Percentiles rank a stretch among this genome's conserved stretches.
Evolutionary conservation across 2,797 vertebrate genomes (phyloP).

Genomic region (Streptopelia turtur): DNA sequence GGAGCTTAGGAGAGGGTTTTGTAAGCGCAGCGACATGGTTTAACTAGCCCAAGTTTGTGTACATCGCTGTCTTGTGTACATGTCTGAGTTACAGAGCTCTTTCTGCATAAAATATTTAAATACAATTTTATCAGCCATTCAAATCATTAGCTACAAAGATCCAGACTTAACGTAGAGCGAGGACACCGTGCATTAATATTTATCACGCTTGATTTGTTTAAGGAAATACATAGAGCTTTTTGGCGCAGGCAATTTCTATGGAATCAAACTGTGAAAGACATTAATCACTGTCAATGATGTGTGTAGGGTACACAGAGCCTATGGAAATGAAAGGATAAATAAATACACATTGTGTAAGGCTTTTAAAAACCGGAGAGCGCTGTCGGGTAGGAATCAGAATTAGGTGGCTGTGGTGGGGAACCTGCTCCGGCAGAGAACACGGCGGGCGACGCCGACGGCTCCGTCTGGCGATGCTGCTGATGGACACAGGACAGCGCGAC

Average conservation of each 20-base stretch:
- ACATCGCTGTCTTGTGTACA: not conserved
- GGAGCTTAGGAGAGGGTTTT: too few relatives aligned
- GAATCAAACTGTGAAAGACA: conserved; percentile 42
- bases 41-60: too few relatives aligned
- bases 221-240: conserved; percentile 35
- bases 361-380: not conserved
- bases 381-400: not conserved
- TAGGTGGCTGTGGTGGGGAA: not conserved
- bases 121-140: conserved; percentile 46
- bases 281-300: not conserved
- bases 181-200: conserved; percentile 70
- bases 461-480: not conserved
- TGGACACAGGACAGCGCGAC: not conserved
- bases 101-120: conserved; percentile 48
- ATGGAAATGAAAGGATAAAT: not conserved
- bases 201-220: conserved; percentile 71
- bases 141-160: conserved; percentile 48
- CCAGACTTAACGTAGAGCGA: not conserved
- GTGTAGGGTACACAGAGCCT: conserved; percentile 23
- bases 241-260: conserved; percentile 9
- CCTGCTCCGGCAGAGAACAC: not conserved
- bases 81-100: not conserved
- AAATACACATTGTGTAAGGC: not conserved
- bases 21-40: too few relatives aligned
- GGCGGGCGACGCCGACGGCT: not conserved